Conservation (phyloP, 1,140 invertebrate species). For the Zaprionus africanus region DNA sequence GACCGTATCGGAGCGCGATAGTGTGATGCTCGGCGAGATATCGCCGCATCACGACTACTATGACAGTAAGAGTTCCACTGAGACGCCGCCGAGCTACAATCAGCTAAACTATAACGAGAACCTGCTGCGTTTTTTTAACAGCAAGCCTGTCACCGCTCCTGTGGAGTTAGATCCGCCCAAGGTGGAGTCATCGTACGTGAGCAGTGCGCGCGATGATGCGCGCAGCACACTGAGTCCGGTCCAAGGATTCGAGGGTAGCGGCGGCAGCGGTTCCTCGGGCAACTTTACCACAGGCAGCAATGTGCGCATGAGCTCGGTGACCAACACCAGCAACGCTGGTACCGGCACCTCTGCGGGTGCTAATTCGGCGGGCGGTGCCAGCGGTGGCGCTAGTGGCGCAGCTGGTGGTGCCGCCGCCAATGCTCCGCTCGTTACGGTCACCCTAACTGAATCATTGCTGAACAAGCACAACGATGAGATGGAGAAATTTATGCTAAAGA, state of each 20-base stretch:
- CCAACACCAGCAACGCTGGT: constrained; percentile 74
- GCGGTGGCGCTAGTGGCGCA: not conserved
- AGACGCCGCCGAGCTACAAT: constrained; percentile 93
- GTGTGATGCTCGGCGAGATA: constrained; percentile 93
- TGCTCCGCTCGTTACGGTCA: constrained; percentile 61
- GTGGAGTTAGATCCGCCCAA: constrained; percentile 82
- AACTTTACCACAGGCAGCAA: constrained; percentile 86
- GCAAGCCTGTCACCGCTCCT: constrained; percentile 88
- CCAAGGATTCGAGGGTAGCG: constrained; percentile 84
- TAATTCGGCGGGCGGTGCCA: constrained; percentile 35
- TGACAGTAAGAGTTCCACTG: constrained; percentile 92
- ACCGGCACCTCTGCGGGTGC: constrained; percentile 55
- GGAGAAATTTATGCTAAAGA: constrained; percentile 90
- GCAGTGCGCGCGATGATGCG: constrained; percentile 59
- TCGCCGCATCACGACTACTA: constrained; percentile 92
- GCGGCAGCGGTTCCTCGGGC: constrained; percentile 86
- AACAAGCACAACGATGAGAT: constrained; percentile 91
- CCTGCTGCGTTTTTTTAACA: constrained; percentile 93
- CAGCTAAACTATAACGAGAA: constrained; percentile 95
- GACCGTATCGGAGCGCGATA: constrained; percentile 89
- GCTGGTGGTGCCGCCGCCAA: not conserved
- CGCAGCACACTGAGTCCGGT: constrained; percentile 69
- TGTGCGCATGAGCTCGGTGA: constrained; percentile 84
- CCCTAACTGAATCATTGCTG: constrained; percentile 88
- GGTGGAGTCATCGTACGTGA: constrained; percentile 70